A percentile compares a stretch with the other conserved stretches of the same genome.
phyloP scores from a whole-genome alignment of 2,888 invertebrate species.

The Drosophila ustulata region DNA sequence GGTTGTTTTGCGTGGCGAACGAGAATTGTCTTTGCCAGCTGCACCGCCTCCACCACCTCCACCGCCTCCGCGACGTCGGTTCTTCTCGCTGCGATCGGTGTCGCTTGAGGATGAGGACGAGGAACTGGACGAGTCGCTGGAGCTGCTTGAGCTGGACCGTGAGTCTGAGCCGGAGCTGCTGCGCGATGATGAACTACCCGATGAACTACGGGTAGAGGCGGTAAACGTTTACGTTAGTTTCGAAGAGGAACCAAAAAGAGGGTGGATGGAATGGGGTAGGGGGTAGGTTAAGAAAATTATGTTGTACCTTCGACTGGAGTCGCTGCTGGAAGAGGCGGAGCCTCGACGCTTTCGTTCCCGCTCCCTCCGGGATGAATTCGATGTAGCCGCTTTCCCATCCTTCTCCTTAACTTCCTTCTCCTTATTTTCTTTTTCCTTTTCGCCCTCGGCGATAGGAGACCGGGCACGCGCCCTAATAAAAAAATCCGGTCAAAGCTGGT shows the following conservation, averaged over 20 bases:
- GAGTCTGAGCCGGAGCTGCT: conserved; percentile 90
- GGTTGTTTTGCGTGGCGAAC: conserved; percentile 69
- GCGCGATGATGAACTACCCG: conserved; percentile 92
- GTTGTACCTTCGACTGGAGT: conserved; percentile 90
- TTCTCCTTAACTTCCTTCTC: conserved; percentile 86
- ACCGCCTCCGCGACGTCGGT: conserved; percentile 64
- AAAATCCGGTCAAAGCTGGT: conserved; percentile 11
- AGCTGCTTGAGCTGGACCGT: conserved; percentile 90
- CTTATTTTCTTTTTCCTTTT: conserved; percentile 91
- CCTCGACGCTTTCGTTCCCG: conserved; percentile 85
- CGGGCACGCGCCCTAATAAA: conserved; percentile 90
- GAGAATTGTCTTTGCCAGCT: conserved; percentile 60
- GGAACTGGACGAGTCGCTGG: conserved; percentile 86
- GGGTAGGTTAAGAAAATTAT: not conserved
- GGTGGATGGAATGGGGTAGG: too few relatives aligned
- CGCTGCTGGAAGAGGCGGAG: conserved; percentile 92
- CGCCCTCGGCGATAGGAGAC: conserved; percentile 89
- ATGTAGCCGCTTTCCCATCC: conserved; percentile 63
- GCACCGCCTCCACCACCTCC: conserved; percentile 27
- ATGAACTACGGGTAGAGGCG: conserved; percentile 87
- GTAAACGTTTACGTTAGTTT: conserved; percentile 23
- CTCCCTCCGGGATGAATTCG: conserved; percentile 79
- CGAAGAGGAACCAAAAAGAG: not conserved
- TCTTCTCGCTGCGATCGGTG: conserved; percentile 86
- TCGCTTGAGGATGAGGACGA: conserved; percentile 89